A percentile compares a stretch with the other conserved stretches of the same genome.
Conservation (phyloP, 2,113 vertebrate species). For the Hipposideros armiger region DNA sequence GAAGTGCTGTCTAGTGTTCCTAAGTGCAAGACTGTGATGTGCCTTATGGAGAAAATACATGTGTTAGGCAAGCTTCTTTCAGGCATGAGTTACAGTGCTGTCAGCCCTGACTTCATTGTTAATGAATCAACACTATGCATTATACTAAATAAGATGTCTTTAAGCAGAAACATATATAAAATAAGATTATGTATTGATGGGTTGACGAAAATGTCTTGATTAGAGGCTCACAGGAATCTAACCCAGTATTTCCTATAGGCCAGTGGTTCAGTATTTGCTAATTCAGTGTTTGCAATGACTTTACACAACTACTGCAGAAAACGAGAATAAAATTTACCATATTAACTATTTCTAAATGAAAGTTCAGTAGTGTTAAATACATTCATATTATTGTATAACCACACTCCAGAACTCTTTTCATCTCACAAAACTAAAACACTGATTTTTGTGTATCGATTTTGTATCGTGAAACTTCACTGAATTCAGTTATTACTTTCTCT, state of each 20-base stretch:
- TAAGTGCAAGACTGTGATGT: background rate
- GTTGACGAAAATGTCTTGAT: background rate
- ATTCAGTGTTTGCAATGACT: background rate
- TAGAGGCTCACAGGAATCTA: background rate
- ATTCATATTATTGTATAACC: too few relatives aligned
- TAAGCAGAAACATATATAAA: background rate
- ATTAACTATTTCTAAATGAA: too few relatives aligned
- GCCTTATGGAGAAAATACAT: background rate
- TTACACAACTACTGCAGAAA: background rate
- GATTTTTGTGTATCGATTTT: too few relatives aligned
- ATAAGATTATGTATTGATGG: background rate
- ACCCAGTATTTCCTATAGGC: background rate
- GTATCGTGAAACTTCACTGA: too few relatives aligned
- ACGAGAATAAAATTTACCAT: background rate
- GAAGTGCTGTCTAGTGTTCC: background rate
- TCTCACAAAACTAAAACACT: too few relatives aligned
- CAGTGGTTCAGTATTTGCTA: background rate
- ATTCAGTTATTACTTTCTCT: too few relatives aligned
- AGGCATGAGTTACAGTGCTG: background rate
- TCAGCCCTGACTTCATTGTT: background rate
- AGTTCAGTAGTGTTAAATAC: too few relatives aligned
- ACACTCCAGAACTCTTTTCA: too few relatives aligned
- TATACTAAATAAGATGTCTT: background rate
- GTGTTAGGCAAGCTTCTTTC: background rate
- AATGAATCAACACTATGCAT: background rate